These are phyloP conservation scores for Chrysoperla carnea DNA, from an alignment of 1,140 invertebrate genomes.

Conservation along the genomic window DNA sequence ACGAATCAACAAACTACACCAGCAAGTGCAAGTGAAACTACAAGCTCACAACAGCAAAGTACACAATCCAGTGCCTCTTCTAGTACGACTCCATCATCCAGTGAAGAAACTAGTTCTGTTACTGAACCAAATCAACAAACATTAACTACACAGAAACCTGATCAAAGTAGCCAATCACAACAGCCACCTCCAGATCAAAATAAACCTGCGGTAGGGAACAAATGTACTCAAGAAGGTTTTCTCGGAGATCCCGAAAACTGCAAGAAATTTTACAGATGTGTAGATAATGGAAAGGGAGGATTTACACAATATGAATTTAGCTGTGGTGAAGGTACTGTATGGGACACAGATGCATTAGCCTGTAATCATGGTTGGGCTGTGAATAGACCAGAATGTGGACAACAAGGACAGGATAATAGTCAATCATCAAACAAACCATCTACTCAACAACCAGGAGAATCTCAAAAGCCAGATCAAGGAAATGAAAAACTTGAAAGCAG, in stretches of 20 bases:
- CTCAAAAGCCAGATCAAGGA: conserved; percentile 8
- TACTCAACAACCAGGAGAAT: background rate
- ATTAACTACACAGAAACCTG: conserved; percentile 4
- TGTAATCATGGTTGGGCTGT: conserved; percentile 40
- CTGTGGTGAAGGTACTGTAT: conserved; percentile 44
- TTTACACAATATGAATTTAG: conserved; percentile 36
- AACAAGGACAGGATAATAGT: conserved; percentile 5
- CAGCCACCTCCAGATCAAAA: conserved; percentile 1
- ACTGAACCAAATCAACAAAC: conserved; percentile 2
- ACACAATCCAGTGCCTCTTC: conserved; percentile 4
- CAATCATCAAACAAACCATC: conserved; percentile 6
- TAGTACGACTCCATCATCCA: conserved; percentile 4
- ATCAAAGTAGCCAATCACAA: conserved; percentile 8
- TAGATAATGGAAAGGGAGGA: conserved; percentile 28
- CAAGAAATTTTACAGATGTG: conserved; percentile 49
- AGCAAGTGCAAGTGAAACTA: too few species aligned
- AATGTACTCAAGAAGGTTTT: conserved; percentile 16
- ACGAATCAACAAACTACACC: too few species aligned
- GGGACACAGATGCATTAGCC: conserved; percentile 29
- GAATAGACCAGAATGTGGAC: conserved; percentile 7
- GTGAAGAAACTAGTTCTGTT: conserved; percentile 1
- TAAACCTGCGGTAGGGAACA: background rate
- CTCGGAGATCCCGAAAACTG: conserved; percentile 33
- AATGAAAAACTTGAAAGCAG: too few species aligned
- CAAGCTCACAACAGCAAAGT: too few species aligned